Evolutionary conservation across 2,888 invertebrate genomes (phyloP).

Genomic region (Nomada goodeniana): DNA sequence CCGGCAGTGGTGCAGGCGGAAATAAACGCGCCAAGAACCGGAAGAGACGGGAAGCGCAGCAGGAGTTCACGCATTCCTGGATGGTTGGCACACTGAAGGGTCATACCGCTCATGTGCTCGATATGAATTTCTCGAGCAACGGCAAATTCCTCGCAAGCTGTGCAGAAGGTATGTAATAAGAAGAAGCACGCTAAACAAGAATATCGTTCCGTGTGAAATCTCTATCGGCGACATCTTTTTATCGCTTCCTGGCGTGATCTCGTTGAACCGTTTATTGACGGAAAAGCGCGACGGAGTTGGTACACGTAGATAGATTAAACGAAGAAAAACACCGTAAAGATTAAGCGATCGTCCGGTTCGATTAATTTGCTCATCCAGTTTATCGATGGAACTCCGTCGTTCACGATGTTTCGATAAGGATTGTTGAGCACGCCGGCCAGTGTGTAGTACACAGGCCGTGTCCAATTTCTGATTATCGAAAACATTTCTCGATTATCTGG

Average conservation of each 20-base stretch:
- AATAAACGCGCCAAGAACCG: slow-evolving; percentile 79
- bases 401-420: not conserved
- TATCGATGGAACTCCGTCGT: not conserved
- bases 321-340: not conserved
- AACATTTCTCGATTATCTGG: not conserved
- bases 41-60: slow-evolving; percentile 80
- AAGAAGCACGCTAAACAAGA: not conserved
- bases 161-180: slow-evolving; percentile 89
- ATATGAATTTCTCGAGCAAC: slow-evolving; percentile 93
- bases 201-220: not conserved
- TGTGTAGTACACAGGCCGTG: too few relatives aligned
- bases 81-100: slow-evolving; percentile 92
- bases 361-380: slow-evolving; percentile 1
- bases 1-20: slow-evolving; percentile 28
- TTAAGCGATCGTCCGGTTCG: not conserved
- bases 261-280: not conserved
- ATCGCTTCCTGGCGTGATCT: not conserved
- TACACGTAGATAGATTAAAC: not conserved
- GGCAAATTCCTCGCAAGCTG: slow-evolving; percentile 94
- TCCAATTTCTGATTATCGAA: not conserved
- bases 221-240: slow-evolving; percentile 12
- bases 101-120: slow-evolving; percentile 90
- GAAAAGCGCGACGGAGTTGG: not conserved
- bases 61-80: slow-evolving; percentile 86
- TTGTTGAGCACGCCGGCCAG: too few relatives aligned